Conservation (phyloP, 2,797 vertebrate species). For the Lophotriccus pileatus region DNA sequence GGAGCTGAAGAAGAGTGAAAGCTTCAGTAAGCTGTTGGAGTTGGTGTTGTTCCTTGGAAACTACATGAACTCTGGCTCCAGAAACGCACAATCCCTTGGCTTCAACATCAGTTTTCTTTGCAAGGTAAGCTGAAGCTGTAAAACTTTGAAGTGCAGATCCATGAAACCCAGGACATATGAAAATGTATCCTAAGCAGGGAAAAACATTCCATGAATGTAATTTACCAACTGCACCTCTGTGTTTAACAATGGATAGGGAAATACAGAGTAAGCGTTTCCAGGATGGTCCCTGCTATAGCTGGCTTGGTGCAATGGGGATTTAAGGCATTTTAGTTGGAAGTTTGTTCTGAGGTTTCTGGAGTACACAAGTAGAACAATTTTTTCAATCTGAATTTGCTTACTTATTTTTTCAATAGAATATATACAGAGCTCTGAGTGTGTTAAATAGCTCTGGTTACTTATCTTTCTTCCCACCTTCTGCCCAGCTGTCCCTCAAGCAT, state of each 20-base stretch:
- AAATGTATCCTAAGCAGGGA: too few species aligned
- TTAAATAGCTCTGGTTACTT: not conserved
- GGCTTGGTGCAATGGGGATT: not conserved
- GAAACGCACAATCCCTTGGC: constrained; percentile 94
- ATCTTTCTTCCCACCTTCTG: not conserved
- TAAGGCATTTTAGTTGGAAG: not conserved
- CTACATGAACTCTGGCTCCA: constrained; percentile 97
- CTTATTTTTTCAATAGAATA: not conserved
- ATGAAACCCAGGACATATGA: accelerated
- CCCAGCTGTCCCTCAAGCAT: not conserved
- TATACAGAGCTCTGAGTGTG: not conserved
- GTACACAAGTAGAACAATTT: not conserved
- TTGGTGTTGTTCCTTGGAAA: constrained; percentile 91
- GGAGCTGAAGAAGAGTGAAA: constrained; percentile 95
- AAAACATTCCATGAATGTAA: accelerated
- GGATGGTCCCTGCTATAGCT: not conserved
- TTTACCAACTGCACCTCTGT: not conserved
- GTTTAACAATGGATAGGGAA: accelerated
- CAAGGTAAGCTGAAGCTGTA: constrained; percentile 83
- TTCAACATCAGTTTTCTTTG: constrained; percentile 94
- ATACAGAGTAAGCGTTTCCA: not conserved
- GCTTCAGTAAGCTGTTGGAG: constrained; percentile 86
- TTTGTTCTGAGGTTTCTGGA: not conserved
- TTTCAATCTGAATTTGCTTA: not conserved
- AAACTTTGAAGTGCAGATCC: not conserved